phyloP scores from a whole-genome alignment of 1,140 invertebrate species.

The Drosophila novamexicana region DNA sequence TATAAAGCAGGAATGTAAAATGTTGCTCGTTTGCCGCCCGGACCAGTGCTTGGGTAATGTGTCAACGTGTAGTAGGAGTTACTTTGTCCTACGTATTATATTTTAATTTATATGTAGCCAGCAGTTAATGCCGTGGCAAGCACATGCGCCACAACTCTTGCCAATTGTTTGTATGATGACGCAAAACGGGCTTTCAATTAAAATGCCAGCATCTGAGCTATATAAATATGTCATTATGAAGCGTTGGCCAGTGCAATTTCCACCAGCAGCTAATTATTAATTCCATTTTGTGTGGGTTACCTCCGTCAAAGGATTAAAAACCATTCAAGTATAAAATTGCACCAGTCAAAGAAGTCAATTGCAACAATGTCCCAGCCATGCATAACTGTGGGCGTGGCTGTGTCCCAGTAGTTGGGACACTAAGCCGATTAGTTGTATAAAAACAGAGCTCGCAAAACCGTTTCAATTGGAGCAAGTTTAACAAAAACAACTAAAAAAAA shows the following conservation, averaged over 20 bases:
- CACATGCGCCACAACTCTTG: background rate
- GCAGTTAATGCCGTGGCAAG: background rate
- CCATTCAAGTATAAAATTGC: slow-evolving; percentile 48
- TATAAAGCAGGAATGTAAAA: background rate
- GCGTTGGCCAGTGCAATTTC: no score
- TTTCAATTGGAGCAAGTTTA: slow-evolving; percentile 11
- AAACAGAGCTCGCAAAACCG: slow-evolving; percentile 45
- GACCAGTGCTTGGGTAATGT: background rate
- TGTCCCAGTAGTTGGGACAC: slow-evolving; percentile 2
- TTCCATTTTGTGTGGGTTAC: slow-evolving; percentile 2
- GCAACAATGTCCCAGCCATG: slow-evolving; percentile 32
- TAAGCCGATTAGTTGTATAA: slow-evolving; percentile 73
- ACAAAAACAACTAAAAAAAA: slow-evolving; percentile 3
- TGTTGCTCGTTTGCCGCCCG: background rate
- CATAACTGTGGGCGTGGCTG: background rate
- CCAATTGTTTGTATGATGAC: slow-evolving; percentile 24
- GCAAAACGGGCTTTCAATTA: slow-evolving; percentile 60
- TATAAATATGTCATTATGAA: slow-evolving; percentile 38
- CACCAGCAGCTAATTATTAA: slow-evolving; percentile 26
- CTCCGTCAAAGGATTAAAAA: slow-evolving; percentile 43
- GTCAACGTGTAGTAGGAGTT: background rate
- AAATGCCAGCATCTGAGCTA: slow-evolving; percentile 42
- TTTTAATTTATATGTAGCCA: background rate
- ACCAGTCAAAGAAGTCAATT: slow-evolving; percentile 50
- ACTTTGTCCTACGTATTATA: background rate